Evolutionary conservation across 2,797 vertebrate genomes (phyloP).

Genomic region (Gallirallus australis): DNA sequence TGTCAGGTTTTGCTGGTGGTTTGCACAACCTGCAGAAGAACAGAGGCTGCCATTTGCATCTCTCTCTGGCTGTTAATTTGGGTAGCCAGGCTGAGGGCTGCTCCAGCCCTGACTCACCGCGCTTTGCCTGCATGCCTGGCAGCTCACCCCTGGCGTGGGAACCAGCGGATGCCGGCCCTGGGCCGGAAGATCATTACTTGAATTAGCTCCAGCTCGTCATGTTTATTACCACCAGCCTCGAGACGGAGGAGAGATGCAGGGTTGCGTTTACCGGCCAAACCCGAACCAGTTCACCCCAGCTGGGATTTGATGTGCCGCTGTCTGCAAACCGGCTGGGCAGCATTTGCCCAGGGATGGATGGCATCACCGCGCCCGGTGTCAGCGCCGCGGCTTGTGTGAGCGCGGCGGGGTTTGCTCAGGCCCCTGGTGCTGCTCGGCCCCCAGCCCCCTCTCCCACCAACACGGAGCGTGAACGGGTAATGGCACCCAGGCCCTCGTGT

Average conservation of each 20-base stretch:
- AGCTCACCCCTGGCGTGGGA: not conserved
- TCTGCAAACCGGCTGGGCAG: not conserved
- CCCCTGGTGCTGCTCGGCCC: not conserved
- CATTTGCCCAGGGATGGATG: not conserved
- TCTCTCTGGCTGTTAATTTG: not conserved
- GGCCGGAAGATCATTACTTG: not conserved
- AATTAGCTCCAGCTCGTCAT: not conserved
- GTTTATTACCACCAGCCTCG: not conserved
- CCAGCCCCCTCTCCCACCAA: not conserved
- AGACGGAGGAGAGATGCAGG: not conserved
- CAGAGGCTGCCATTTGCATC: not conserved
- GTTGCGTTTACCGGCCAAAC: not conserved
- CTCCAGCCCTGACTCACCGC: not conserved
- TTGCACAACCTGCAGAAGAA: not conserved
- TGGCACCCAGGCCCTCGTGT: accelerated
- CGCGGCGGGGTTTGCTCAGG: not conserved
- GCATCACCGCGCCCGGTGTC: not conserved
- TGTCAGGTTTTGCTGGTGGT: not conserved
- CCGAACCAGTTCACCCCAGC: not conserved
- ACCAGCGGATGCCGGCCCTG: accelerated
- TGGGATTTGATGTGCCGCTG: accelerated
- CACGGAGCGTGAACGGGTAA: not conserved
- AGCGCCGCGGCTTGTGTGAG: not conserved
- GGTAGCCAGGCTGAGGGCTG: not conserved
- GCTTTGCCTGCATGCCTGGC: not conserved